A percentile compares a stretch with the other conserved stretches of the same genome.
Evolutionary conservation across 2,113 vertebrate species (phyloP).

Genomic region (Micromys minutus): DNA sequence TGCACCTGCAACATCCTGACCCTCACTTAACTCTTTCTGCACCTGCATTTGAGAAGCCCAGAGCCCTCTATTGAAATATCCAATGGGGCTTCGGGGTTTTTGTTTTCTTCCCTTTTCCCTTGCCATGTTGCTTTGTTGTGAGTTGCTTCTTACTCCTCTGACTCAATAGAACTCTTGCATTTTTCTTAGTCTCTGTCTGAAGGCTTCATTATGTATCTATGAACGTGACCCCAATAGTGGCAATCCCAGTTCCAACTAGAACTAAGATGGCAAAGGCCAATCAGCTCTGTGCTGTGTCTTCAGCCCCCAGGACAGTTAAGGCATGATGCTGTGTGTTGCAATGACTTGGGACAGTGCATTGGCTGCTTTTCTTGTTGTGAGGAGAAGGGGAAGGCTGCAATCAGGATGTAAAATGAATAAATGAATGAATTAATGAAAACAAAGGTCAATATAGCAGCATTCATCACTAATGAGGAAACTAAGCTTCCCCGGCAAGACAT

Average conservation of each 20-base stretch:
- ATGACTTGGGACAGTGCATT: neutral
- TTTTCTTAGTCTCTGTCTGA: fast-evolving
- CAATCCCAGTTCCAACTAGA: neutral
- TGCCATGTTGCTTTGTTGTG: neutral
- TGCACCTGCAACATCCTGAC: neutral
- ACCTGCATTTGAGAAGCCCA: constrained; percentile 12
- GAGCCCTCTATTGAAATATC: neutral
- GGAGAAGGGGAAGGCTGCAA: neutral
- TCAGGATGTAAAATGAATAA: too few species aligned
- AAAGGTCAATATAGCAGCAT: neutral
- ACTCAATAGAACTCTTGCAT: neutral
- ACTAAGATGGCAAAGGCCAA: neutral
- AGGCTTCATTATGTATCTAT: neutral
- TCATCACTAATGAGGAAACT: neutral
- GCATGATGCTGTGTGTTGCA: neutral
- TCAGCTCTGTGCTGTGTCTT: neutral
- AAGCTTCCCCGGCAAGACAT: neutral
- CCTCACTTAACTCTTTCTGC: neutral
- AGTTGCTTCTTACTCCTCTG: neutral
- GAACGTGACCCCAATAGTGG: neutral
- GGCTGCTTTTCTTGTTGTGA: neutral
- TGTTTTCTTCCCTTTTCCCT: neutral
- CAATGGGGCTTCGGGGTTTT: neutral
- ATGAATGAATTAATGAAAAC: too few species aligned
- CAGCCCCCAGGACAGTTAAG: neutral